Conservation (phyloP, 2,113 vertebrate species). For the Scomber japonicus region DNA sequence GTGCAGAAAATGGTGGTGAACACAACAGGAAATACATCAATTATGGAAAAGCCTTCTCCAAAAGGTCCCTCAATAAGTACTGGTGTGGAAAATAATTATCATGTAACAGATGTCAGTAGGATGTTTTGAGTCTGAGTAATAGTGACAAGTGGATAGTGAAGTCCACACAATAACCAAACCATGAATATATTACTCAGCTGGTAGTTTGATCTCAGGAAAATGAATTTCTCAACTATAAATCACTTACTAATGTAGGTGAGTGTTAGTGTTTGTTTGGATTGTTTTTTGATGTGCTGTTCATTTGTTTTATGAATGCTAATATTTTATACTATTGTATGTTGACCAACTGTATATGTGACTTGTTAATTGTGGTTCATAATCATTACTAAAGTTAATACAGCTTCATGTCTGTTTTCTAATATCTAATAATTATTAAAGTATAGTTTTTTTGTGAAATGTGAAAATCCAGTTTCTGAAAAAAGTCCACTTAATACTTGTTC, state of each 20-base stretch:
- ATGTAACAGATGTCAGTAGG: not conserved
- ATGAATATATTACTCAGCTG: not conserved
- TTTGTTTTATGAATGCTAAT: not conserved
- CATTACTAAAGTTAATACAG: not conserved
- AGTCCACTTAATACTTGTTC: not conserved
- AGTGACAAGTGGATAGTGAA: not conserved
- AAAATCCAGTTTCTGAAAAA: not conserved
- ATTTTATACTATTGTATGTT: not conserved
- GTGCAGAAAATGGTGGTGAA: constrained; percentile 21
- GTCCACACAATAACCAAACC: not conserved
- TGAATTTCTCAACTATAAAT: not conserved
- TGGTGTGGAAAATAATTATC: not conserved
- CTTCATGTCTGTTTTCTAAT: not conserved
- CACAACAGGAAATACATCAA: not conserved
- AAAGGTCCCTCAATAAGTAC: not conserved
- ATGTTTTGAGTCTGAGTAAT: not conserved
- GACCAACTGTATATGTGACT: not conserved
- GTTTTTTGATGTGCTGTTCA: not conserved
- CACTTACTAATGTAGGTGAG: no score
- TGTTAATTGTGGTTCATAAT: not conserved
- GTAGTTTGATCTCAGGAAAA: not conserved
- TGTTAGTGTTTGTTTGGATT: no score
- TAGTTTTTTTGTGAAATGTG: constrained; percentile 1
- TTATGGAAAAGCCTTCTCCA: not conserved
- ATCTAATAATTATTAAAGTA: not conserved